Base-by-base conservation (phyloP, 2,113 vertebrate species). In the Rutilus rutilus region DNA sequence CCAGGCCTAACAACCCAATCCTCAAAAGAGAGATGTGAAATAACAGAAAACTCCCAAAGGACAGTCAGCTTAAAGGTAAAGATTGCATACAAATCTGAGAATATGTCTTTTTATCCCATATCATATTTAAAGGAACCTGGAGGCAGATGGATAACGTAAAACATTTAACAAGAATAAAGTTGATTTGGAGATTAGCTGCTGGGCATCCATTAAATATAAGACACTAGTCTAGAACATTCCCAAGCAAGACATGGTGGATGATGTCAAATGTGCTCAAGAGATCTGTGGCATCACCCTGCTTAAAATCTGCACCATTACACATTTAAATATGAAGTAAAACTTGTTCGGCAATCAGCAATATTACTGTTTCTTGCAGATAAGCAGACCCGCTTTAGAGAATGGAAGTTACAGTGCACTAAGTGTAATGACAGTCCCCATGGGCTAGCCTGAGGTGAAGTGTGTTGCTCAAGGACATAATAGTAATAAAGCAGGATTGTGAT, bases 1-100 rank as follows among this genome's bases (percentile, higher is more conserved):
- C 45, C 54, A 64, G 39, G 76, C 76, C 84, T 84, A 88, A 60
- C 69, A 81, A n/a, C 25, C 57, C 17, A 77, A 9, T 67, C 67
- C 87, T 73, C 85, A 52, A 33, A 52, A 80, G 85, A 77, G 39
- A 54, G 9, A 52, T 30, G 27, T 54, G 60, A 77, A 64, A 64
- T 47, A 64, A 64, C 57, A 80, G 23, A 80, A 59, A 80, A 64
- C 59, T 62, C 78, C 59, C 78, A 64, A 45, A 45, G n/a, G 59
- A 25, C 57, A 6, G 7, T 5, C 39, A 64, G n/a, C n/a, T 80
- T 27, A 25, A 39, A 4, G 36, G 2, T 21, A 62, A 25, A 17
- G 23, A 62, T n/a, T 12, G 25, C 54, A 42, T 62, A 60, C 6
- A 78, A 59, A 12, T n/a, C 71, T 17, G 10, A 75, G 12, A 50